These are phyloP conservation scores for Balearica regulorum DNA, from an alignment of 2,797 vertebrate genomes.

Conservation along the genomic window DNA sequence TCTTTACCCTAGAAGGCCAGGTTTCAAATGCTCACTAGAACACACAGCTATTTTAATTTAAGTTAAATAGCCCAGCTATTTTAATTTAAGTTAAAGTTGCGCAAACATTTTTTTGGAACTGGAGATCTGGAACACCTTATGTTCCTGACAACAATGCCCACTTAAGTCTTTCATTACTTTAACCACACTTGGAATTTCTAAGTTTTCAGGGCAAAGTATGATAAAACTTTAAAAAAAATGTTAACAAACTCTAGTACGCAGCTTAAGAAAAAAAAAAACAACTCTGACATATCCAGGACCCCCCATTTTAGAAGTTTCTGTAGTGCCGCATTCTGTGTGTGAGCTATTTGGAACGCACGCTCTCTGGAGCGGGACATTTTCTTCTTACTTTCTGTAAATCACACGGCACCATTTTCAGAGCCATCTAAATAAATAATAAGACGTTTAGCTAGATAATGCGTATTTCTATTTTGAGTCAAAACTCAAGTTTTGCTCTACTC, in stretches of 20 bases:
- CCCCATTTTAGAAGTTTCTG: not conserved
- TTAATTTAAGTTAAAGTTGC: not conserved
- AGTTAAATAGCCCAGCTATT: not conserved
- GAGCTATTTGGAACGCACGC: not conserved
- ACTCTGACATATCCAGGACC: not conserved
- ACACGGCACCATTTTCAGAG: not conserved
- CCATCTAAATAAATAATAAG: not conserved
- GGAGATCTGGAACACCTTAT: not conserved
- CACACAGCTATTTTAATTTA: not conserved
- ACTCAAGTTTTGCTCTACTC: not conserved
- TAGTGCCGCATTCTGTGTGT: not conserved
- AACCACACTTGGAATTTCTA: not conserved
- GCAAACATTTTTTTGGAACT: not conserved
- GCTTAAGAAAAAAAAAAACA: not conserved
- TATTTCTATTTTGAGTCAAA: not conserved
- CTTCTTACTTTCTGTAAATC: not conserved
- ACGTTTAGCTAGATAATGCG: not conserved
- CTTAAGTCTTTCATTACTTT: not conserved
- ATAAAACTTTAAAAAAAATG: not conserved
- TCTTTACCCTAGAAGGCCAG: constrained; percentile 33
- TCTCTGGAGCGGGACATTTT: not conserved
- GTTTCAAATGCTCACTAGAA: not conserved
- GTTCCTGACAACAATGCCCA: not conserved
- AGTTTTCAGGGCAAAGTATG: not conserved
- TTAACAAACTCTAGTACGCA: not conserved